Evolutionary conservation across 2,113 vertebrate genomes (phyloP), one percentile per base, ranked within the genome.

Genomic region (Excalfactoria chinensis): DNA sequence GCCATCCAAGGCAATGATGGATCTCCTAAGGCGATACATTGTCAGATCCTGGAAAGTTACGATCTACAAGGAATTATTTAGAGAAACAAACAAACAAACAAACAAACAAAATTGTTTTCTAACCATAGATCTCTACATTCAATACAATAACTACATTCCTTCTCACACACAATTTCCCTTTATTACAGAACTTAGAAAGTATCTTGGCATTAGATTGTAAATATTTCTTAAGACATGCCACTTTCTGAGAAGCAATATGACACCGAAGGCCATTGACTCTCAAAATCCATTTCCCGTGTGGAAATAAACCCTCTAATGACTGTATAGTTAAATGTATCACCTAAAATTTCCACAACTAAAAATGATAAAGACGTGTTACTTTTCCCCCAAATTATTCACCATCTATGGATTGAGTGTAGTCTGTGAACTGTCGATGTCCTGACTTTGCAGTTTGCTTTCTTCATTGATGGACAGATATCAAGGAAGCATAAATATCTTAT

Each of bases 1-100:
- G 69, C 86, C 84, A 84, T 88, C 53, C 44, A 86, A 90, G 40
- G 13, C 25, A 44, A 14, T 78, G 25, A 12, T 67, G 72, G 35
- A 56, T 34, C 41, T 20, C 14, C 20, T 70, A 46, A 76, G 30
- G 11, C 89, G 66, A 89, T 64, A 51, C 40, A 53, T 79, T 81
- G 76, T 44, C 88, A 92, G 37, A 91, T 88, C 92, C 67, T 68
- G 37, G 21, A 83, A 83, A 56, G 93, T 69, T 84, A 81, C 73
- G 73, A 74, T 58, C 90, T 93, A 76, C 2, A 59, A 59, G 44
- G 84, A 86, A 70, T 73, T 51, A n/a, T 66, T 89, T 23, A 79
- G 20, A 64, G 93, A 83, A 70, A 82, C 2, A 21, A 90, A 44
- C 9, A 71, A 28, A 49, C 21, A 49, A 49, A 49, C 4, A 25